These are phyloP conservation scores for Bombus confusus DNA, from an alignment of 1,140 invertebrate genomes.

Conservation along the genomic window DNA sequence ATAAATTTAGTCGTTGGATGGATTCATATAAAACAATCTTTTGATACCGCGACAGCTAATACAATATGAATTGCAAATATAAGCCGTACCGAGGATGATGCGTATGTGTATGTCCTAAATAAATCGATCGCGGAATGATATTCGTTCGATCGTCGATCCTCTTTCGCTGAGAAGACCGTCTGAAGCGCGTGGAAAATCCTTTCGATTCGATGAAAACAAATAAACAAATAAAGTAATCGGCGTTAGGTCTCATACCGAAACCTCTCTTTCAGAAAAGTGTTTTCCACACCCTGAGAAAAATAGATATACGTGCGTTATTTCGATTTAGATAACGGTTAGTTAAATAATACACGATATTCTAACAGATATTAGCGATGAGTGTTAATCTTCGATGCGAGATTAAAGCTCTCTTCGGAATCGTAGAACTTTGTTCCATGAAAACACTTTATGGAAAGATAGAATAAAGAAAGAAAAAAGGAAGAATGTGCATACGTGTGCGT, in stretches of 20 bases:
- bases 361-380: constrained; percentile 12
- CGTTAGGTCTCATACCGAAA: constrained; percentile 15
- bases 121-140: background rate
- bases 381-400: constrained; percentile 5
- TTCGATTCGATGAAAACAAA: background rate
- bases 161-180: constrained; percentile 5
- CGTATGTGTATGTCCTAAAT: constrained; percentile 12
- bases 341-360: constrained; percentile 19
- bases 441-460: constrained; percentile 20
- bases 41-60: constrained; percentile 49
- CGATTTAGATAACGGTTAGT: constrained; percentile 37
- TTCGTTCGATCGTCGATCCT: background rate
- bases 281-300: constrained; percentile 14
- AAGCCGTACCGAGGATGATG: constrained; percentile 16
- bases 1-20: constrained; percentile 53
- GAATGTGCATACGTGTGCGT: constrained; percentile 1
- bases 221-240: background rate
- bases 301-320: constrained; percentile 26
- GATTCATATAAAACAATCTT: constrained; percentile 51
- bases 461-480: constrained; percentile 2
- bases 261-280: constrained; percentile 27
- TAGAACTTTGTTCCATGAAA: constrained; percentile 29
- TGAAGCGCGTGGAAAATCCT: background rate
- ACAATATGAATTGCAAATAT: constrained; percentile 27
- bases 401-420: constrained; percentile 8